These are phyloP conservation scores for Hetaerina americana DNA, from an alignment of 1,140 invertebrate species.

Conservation along the genomic window DNA sequence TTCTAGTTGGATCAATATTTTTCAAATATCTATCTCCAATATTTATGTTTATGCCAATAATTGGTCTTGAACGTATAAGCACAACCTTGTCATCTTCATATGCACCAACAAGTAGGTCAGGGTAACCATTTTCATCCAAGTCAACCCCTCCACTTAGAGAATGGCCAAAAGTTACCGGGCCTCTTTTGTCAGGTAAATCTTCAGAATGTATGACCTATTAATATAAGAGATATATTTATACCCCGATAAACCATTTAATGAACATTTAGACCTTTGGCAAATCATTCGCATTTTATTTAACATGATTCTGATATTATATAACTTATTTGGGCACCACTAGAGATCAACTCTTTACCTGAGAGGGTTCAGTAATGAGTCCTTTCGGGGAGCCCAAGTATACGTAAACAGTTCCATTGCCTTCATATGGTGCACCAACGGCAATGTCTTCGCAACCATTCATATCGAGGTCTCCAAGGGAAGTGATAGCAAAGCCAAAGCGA, in stretches of 20 bases:
- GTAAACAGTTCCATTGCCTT: slow-evolving; percentile 68
- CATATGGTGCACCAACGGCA: slow-evolving; percentile 85
- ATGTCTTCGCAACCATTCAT: slow-evolving; percentile 81
- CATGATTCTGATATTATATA: neutral
- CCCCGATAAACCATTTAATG: too few species aligned
- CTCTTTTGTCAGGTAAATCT: slow-evolving; percentile 31
- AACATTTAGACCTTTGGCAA: too few species aligned
- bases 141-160: slow-evolving; percentile 79
- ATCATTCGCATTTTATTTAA: too few species aligned
- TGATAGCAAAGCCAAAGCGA: slow-evolving; percentile 71
- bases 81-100: slow-evolving; percentile 65
- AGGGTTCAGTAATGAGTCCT: slow-evolving; percentile 57
- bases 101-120: slow-evolving; percentile 79
- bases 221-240: slow-evolving; percentile 7
- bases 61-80: slow-evolving; percentile 64
- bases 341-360: slow-evolving; percentile 54
- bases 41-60: slow-evolving; percentile 60
- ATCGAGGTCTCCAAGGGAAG: slow-evolving; percentile 80
- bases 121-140: slow-evolving; percentile 83
- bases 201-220: slow-evolving; percentile 39
- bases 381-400: slow-evolving; percentile 69
- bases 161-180: slow-evolving; percentile 67
- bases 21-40: slow-evolving; percentile 45
- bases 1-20: slow-evolving; percentile 66
- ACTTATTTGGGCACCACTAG: neutral